phyloP scores from a whole-genome alignment of 2,888 invertebrate species.

The Apodemia hepburni region DNA sequence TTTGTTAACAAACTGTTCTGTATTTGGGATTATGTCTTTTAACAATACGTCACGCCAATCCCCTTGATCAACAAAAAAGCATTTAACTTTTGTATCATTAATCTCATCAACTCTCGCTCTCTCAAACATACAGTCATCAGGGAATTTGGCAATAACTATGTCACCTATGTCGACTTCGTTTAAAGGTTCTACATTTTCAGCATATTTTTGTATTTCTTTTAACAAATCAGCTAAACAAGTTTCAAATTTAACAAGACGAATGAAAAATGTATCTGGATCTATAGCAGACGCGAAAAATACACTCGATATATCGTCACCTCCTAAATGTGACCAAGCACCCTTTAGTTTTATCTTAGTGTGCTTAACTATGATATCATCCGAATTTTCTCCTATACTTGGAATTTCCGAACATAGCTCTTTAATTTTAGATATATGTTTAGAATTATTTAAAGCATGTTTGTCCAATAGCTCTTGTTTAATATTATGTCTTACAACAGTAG shows the following conservation, averaged over 20 bases:
- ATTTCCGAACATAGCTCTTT: constrained; percentile 61
- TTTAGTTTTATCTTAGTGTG: constrained; percentile 35
- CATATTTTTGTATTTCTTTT: constrained; percentile 59
- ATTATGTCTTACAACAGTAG: constrained; percentile 71
- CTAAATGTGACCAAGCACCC: constrained; percentile 73
- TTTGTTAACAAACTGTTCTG: constrained; percentile 65
- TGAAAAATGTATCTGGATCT: constrained; percentile 69
- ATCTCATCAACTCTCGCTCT: constrained; percentile 65
- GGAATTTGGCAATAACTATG: constrained; percentile 72
- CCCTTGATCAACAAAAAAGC: constrained; percentile 83
- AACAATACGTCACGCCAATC: constrained; percentile 66
- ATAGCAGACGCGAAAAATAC: constrained; percentile 66
- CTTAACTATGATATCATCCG: constrained; percentile 32
- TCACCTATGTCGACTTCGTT: constrained; percentile 51
- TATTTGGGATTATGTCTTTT: constrained; percentile 65
- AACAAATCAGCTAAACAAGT: constrained; percentile 53
- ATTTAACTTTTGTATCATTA: constrained; percentile 59
- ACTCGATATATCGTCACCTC: constrained; percentile 49
- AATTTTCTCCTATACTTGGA: constrained; percentile 30
- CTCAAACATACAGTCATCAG: constrained; percentile 58
- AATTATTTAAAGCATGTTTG: constrained; percentile 56
- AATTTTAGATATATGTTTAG: constrained; percentile 70
- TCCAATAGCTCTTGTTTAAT: constrained; percentile 74
- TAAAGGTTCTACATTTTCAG: constrained; percentile 38
- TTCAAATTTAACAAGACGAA: constrained; percentile 68